Evolutionary conservation across 2,888 invertebrate genomes (phyloP).

Genomic region (Nephrotoma flavescens): DNA sequence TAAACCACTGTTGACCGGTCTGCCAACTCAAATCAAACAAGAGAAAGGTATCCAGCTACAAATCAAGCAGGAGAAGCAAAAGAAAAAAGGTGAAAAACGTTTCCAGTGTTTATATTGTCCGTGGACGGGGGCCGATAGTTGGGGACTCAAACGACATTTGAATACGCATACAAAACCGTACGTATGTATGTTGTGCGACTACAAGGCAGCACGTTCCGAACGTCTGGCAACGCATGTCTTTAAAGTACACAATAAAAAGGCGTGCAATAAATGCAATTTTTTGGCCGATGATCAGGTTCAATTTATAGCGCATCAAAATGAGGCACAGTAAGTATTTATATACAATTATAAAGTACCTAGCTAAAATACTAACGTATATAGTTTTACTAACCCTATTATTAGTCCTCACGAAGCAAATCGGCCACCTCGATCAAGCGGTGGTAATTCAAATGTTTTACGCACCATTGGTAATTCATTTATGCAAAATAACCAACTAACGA

Average conservation of each 20-base stretch:
- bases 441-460: conserved; percentile 24
- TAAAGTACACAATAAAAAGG: conserved; percentile 83
- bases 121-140: conserved; percentile 87
- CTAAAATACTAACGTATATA: neutral
- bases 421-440: neutral
- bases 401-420: conserved; percentile 1
- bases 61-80: neutral
- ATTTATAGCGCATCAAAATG: conserved; percentile 61
- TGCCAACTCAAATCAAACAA: conserved; percentile 23
- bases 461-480: conserved; percentile 32
- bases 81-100: conserved; percentile 42
- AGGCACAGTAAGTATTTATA: conserved; percentile 49
- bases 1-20: conserved; percentile 22
- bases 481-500: conserved; percentile 31
- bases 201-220: conserved; percentile 85
- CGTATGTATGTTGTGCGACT: conserved; percentile 79
- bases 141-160: conserved; percentile 83
- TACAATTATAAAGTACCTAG: neutral
- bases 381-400: neutral
- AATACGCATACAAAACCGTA: conserved; percentile 89
- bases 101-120: conserved; percentile 82
- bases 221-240: conserved; percentile 77
- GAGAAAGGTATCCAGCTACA: conserved; percentile 1
- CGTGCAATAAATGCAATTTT: conserved; percentile 78
- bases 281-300: conserved; percentile 71